Conservation (phyloP, 1,140 invertebrate genomes). For the Rhagoletis zephyria region DNA sequence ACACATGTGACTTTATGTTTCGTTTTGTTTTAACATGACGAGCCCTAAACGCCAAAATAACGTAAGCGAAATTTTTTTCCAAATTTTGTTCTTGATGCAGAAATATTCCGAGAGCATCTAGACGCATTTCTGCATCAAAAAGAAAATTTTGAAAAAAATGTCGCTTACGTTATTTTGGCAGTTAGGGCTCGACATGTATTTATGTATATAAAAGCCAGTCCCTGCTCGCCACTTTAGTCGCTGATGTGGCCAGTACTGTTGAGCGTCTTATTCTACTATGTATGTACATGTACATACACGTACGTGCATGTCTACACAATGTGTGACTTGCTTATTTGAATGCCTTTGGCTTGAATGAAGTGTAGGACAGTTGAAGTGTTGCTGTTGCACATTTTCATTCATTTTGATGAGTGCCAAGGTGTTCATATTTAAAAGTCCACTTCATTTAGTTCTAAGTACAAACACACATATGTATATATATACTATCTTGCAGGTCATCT, state of each 20-base stretch:
- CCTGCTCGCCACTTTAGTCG: not conserved
- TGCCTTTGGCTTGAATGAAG: constrained; percentile 26
- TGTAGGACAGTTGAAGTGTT: constrained; percentile 25
- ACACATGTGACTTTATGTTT: not conserved
- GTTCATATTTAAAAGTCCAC: constrained; percentile 39
- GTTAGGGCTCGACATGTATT: not conserved
- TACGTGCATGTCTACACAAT: too few relatives aligned
- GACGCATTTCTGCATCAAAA: too few relatives aligned
- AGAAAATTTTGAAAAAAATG: too few relatives aligned
- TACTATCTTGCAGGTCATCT: not conserved
- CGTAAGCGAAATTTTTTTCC: too few relatives aligned
- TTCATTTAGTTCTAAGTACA: not conserved
- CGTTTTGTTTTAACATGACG: not conserved
- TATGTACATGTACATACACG: not conserved
- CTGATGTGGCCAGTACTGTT: not conserved
- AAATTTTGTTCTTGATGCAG: too few relatives aligned
- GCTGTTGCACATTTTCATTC: constrained; percentile 40
- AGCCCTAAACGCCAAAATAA: too few relatives aligned
- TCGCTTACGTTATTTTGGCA: too few relatives aligned
- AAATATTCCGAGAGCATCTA: too few relatives aligned
- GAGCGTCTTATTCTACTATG: not conserved
- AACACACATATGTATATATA: too few relatives aligned
- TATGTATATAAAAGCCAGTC: constrained; percentile 2
- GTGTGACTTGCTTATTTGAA: constrained; percentile 5
- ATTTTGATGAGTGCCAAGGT: constrained; percentile 47